Evolutionary conservation across 1,140 invertebrate species (phyloP).

Genomic region (Listronotus bonariensis): DNA sequence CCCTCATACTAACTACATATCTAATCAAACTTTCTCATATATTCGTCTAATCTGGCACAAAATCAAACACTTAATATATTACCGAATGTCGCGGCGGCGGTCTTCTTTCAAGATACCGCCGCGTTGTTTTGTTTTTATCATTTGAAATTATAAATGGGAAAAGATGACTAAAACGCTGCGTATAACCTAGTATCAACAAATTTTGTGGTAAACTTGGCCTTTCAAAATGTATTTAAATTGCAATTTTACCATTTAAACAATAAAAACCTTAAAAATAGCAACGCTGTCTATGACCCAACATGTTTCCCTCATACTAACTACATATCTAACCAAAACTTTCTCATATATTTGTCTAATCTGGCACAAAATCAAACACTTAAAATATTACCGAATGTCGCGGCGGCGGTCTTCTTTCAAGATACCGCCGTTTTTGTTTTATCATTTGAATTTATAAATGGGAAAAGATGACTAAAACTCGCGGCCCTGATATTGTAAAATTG

Average conservation of each 20-base stretch:
- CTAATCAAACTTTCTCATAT: slow-evolving; percentile 33
- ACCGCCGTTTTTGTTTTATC: slow-evolving; percentile 25
- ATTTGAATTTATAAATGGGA: slow-evolving; percentile 27
- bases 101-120: slow-evolving; percentile 28
- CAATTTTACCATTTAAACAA: neutral
- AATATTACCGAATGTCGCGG: slow-evolving; percentile 27
- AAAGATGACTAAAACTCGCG: slow-evolving; percentile 28
- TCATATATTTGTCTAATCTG: slow-evolving; percentile 35
- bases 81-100: slow-evolving; percentile 21
- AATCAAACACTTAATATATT: slow-evolving; percentile 37
- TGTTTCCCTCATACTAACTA: neutral
- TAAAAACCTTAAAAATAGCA: no score
- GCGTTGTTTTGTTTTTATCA: slow-evolving; percentile 25
- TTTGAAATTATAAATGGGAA: slow-evolving; percentile 27
- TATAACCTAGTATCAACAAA: no score
- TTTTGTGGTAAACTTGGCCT: no score
- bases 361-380: slow-evolving; percentile 34
- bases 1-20: slow-evolving; percentile 9
- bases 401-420: slow-evolving; percentile 32
- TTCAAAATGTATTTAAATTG: no score
- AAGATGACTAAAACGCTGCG: slow-evolving; percentile 25
- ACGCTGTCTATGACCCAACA: no score
- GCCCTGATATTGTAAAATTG: slow-evolving; percentile 37
- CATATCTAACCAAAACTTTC: slow-evolving; percentile 30
- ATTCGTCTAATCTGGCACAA: slow-evolving; percentile 32